Base-by-base conservation (phyloP, 2,797 vertebrate genomes). In the Enteromius trimaculatus region DNA sequence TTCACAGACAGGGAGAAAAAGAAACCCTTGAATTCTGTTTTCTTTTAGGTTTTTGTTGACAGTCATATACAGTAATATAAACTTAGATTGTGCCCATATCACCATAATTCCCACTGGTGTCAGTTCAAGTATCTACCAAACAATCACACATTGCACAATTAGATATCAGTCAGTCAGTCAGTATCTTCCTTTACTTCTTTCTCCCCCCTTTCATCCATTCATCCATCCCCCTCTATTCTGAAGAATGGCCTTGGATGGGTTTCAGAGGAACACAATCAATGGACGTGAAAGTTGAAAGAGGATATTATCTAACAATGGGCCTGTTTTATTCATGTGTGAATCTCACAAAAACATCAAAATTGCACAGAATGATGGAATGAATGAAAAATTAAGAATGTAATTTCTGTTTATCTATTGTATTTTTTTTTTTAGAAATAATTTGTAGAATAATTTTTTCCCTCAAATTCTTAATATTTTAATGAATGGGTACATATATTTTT, bases 191-290 rank as follows among this genome's bases (percentile, higher is more conserved):
- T 34, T 34, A 65, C 62, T 31, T 29, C 29, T 62, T 14, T 62
- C 55, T 77, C 77, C 31, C 70, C 71, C 75, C 75, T 53, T 76
- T 21, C 23, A 53, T 78, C 19, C 74, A 74, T 84, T 23, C 62
- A 53, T 81, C 62, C 81, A 82, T 82, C 81, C 77, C 87, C 81
- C 90, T 86, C 88, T 85, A 21, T 88, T 86, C 80, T 4, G 88
- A 85, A 91, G 85, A 91, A 90, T 89, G 87, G 88, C 86, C 86
- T 88, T 88, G 81, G 81, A 90, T 86, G 88, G 85, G 88, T 92
- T 91, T 90, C 91, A 91, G 91, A 93, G 90, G 88, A 85, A 82
- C 81, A 83, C 86, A 90, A 92, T 94, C 91, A 90, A 91, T 93
- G 88, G 71, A n/a, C 11, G 37, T 16, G 53, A 44, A 81, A 81